Evolutionary conservation across 2,113 vertebrate species (phyloP), one percentile per base, ranked within the genome.

Genomic region (Seriola aureovittata): DNA sequence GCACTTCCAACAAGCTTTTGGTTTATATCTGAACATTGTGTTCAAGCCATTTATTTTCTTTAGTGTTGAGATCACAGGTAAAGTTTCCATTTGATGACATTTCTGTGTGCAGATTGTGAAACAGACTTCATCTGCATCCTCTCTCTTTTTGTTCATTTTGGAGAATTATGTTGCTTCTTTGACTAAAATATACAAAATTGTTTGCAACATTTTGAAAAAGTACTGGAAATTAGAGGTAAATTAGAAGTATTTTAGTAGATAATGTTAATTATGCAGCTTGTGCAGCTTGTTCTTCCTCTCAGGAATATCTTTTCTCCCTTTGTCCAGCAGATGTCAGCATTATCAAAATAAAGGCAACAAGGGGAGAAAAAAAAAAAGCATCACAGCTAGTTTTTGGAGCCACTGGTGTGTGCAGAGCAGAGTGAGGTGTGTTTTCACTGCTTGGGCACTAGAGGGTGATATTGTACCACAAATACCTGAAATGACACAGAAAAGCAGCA

Each of bases 281-380:
- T 11, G 6, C 8, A 11, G 50, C 19, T 8, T 50, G 11, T 14
- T 46, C 13, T 46, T 14, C 13, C 44, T 7, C n/a, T 38, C 29
- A 29, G 29, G 38, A 38, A 38, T 38, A 10, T 32, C 9, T 23
- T 29, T 0, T 29, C 32, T 42, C 1, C 0, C 0, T 73, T 78
- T 68, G 38, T 0, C 79, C 92, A 82, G 71, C 59, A 87, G 90
- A 82, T 68, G 85, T 83, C 81, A 84, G 71, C 34, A 80, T 81
- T 68, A 5, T 48, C 77, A 75, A 68, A 71, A 32, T 64, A 67
- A 70, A 46, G 19, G 5, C 55, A 57, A n/a, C 21, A 10, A 55
- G 50, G 19, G 40, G 38, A 7, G 8, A 38, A 38, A 38, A 3
- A 1, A 11, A 44, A 60, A 32, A 36, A 29, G 12, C 14, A 13